Base-by-base conservation (phyloP, 1,140 invertebrate genomes). In the Polypedilum pembai region DNA sequence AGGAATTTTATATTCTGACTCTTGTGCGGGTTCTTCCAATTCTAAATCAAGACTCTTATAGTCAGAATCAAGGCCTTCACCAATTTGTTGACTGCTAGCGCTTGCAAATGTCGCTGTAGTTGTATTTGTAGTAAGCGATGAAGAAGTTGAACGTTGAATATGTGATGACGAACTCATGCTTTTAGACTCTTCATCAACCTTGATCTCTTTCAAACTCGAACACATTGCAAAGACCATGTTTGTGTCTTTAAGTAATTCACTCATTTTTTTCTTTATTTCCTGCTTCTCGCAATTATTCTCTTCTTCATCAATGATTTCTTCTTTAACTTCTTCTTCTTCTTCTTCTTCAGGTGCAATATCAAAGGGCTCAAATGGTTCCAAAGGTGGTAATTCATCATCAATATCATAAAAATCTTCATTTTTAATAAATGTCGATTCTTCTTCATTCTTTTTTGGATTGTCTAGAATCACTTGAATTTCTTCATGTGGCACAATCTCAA, bases 231-330 rank as follows among this genome's bases (percentile, higher is more conserved):
- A 73, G 17, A 41, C 24, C 20, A 65, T 65, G 8, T 24, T 76
- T 75, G 74, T 73, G 74, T 73, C 65, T 74, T 76, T 63, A 77
- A 76, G 76, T 40, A 77, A 73, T 24, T 77, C 73, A 4, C 76
- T 73, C 40, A 75, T 77, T 41, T 78, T 76, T 75, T 77, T 78
- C 74, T 76, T 75, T 3, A 79, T 78, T 40, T 78, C 78, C 76
- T 81, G 80, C 56, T 81, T 81, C 74, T 81, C 81, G 73, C 77
- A 40, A 12, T 74, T 33, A n/a, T 72, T 15, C 24, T 21, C 1
- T 24, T 66, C 17, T 73, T 75, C 41, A 8, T 40, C 75, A 20
- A 56, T 18, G 21, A 7, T 8, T 7, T 77, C 74, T 82, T 56
- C 24, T n/a, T 40, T 41, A 69, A 20, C 8, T 56, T 7, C 20